Conservation (phyloP, 2,888 invertebrate species). For the Luperina testacea region DNA sequence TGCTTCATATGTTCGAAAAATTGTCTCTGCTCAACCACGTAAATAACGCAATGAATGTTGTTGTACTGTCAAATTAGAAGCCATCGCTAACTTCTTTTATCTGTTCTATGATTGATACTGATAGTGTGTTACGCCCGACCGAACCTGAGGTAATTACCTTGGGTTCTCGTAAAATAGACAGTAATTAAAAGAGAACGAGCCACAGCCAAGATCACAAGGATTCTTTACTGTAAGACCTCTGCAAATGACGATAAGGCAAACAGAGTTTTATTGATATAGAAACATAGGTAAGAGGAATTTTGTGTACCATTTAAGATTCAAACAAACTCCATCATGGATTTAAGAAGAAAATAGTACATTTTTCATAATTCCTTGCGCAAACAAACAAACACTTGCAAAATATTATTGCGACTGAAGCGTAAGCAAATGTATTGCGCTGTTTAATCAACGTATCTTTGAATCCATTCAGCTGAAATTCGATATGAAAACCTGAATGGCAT, state of each 20-base stretch:
- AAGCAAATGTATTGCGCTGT: slow-evolving; percentile 68
- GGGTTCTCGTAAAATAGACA: not conserved
- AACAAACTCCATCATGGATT: slow-evolving; percentile 33
- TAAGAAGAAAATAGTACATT: slow-evolving; percentile 32
- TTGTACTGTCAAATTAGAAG: not conserved
- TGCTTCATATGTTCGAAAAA: not conserved
- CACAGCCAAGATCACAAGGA: not conserved
- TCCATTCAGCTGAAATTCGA: slow-evolving; percentile 75
- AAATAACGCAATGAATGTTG: not conserved
- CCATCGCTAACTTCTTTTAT: no score
- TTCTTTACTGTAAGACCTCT: not conserved
- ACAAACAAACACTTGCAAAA: slow-evolving; percentile 45
- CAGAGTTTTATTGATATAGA: not conserved
- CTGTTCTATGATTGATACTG: not conserved
- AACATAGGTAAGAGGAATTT: not conserved
- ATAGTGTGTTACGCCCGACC: not conserved
- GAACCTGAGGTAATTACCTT: not conserved
- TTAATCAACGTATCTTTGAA: slow-evolving; percentile 76
- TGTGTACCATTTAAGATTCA: slow-evolving; percentile 33
- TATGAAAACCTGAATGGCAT: slow-evolving; percentile 64
- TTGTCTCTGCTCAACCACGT: no score
- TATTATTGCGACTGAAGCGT: slow-evolving; percentile 45
- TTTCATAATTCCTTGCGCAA: slow-evolving; percentile 44
- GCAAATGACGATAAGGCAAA: not conserved
- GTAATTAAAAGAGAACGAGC: not conserved